Base-by-base conservation (phyloP, 2,113 vertebrate species). In the Grus americana region DNA sequence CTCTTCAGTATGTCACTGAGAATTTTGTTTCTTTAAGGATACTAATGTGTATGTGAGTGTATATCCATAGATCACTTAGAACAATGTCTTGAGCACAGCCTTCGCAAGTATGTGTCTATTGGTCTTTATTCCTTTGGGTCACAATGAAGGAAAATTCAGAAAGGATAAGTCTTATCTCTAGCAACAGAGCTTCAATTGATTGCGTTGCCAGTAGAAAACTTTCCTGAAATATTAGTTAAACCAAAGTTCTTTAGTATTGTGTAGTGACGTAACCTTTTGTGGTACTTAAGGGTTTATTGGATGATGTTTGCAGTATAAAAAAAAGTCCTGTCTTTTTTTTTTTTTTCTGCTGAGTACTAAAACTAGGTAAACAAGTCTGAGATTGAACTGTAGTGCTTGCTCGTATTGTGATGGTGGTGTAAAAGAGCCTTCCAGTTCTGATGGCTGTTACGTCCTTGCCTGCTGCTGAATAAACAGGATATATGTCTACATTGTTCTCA, bases 381-480 rank as follows among this genome's bases (percentile, higher is more conserved):
- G 70, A n/a, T 42, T 76, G 66, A 76, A 16, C 66, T 32, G 26
- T 54, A 47, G 62, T 62, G 46, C 62, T 85, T 82, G 70, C 32
- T 87, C 2, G 23, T 55, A 52, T 13, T 87, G 80, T 59, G 68
- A 17, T 32, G 15, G 57, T 92, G 52, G 70, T 93, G 66, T 93
- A 61, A 73, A 88, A 75, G 52, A 91, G 71, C 76, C 76, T 91
- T 92, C 47, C 47, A 65, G 74, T 72, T 85, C 58, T 81, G 86
- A 8, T 29, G 78, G 61, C 78, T 95, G 38, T 46, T 91, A 3
- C 0, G 21, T 91, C 87, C 59, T 92, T 95, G 80, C 59, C 50
- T 6, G 6, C 62, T 88, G 89, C 62, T 88, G 89, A 91, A 94
- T 94, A 96, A 95, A 97, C 89, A 96, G 95, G 96, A 94, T 97